Conservation (phyloP, 2,888 invertebrate genomes). For the Scrobipalpa costella region DNA sequence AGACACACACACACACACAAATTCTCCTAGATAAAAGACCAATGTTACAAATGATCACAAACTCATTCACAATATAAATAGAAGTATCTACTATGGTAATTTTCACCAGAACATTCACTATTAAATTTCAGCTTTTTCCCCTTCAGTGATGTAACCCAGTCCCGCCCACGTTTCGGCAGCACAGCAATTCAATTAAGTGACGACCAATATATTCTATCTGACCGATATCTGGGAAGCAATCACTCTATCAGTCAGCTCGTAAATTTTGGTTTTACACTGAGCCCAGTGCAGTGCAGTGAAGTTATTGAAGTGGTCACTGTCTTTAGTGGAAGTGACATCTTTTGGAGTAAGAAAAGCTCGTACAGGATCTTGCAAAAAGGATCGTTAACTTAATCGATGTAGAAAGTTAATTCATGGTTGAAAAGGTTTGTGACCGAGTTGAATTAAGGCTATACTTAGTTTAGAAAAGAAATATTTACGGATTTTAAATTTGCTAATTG, state of each 20-base stretch:
- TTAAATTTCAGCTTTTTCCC: neutral
- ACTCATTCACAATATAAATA: too few species aligned
- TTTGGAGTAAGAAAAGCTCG: neutral
- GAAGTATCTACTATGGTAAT: neutral
- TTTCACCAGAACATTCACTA: neutral
- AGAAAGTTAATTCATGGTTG: too few species aligned
- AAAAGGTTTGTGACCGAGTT: too few species aligned
- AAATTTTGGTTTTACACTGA: conserved; percentile 54
- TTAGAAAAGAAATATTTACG: too few species aligned
- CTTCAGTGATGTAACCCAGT: conserved; percentile 8
- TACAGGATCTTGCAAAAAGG: neutral
- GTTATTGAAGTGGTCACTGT: neutral
- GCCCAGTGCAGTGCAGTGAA: conserved; percentile 17
- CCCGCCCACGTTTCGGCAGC: conserved; percentile 14
- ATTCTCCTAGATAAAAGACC: too few species aligned
- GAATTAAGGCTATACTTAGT: too few species aligned
- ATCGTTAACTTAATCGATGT: too few species aligned
- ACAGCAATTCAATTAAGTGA: conserved; percentile 34
- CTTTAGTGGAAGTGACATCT: neutral
- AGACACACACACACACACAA: too few species aligned
- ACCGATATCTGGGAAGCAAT: conserved; percentile 36
- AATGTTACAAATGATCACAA: too few species aligned
- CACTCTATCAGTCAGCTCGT: conserved; percentile 46
- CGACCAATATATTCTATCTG: conserved; percentile 42
- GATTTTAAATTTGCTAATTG: too few species aligned